phyloP scores from a whole-genome alignment of 2,888 invertebrate genomes.

The Abscondita cerata region DNA sequence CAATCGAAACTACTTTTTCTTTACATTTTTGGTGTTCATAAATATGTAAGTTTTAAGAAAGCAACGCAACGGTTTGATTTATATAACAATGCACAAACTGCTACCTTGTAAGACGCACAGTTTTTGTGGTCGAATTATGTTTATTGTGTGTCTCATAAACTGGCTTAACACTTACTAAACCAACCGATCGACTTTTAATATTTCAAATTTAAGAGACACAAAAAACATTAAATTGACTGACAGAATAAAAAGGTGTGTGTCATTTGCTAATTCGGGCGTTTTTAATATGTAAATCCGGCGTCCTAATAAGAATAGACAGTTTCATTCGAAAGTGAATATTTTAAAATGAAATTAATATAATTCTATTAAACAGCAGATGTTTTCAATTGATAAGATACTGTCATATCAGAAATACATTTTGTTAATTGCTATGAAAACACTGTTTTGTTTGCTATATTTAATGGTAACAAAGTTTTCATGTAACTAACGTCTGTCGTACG shows the following conservation, averaged over 20 bases:
- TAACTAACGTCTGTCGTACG: constrained; percentile 45
- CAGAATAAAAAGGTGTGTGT: constrained; percentile 2
- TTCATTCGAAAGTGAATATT: constrained; percentile 15
- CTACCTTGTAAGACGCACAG: constrained; percentile 46
- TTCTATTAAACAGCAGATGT: constrained; percentile 49
- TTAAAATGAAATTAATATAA: constrained; percentile 35
- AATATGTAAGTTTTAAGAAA: constrained; percentile 49
- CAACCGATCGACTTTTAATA: background rate
- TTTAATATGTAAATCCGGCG: constrained; percentile 35
- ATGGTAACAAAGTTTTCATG: constrained; percentile 48
- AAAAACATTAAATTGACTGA: constrained; percentile 4
- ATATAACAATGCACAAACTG: constrained; percentile 51
- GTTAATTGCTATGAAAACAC: constrained; percentile 54
- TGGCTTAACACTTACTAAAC: constrained; percentile 24
- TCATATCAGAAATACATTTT: constrained; percentile 50
- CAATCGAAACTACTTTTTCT: constrained; percentile 52
- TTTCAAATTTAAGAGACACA: background rate
- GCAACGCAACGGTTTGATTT: constrained; percentile 52
- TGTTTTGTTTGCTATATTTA: constrained; percentile 49
- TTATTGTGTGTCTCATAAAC: constrained; percentile 46
- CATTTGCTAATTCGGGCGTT: constrained; percentile 24
- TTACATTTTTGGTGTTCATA: constrained; percentile 52
- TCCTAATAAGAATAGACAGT: too few species aligned
- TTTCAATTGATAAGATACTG: constrained; percentile 53
- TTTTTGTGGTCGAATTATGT: constrained; percentile 38